Base-by-base conservation (phyloP, 1,140 invertebrate species). In the Hyles vespertilio region DNA sequence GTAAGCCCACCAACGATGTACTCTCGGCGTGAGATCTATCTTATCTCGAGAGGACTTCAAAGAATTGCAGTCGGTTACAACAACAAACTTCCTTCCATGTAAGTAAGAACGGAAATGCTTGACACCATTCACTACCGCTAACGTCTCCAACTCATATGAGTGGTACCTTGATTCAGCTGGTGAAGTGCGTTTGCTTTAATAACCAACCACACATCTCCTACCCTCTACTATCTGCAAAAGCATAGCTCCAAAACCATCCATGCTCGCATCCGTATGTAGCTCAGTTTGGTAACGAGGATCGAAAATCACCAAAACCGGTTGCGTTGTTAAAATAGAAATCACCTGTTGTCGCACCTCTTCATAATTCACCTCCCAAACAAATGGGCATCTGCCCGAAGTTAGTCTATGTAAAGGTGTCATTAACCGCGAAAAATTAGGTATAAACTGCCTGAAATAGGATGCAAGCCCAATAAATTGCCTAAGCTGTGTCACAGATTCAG, bases 21-120 rank as follows among this genome's bases (percentile, higher is more conserved):
- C 78, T 32, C 79, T 51, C 0, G 83, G 79, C 0, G 70, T 72
- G 43, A 88, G 43, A 5, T 74, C 65, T 4, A 45, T 32, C 50
- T 70, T 70, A 36, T 48, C 49, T 43, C 49, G 50, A 3, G 69
- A 65, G 8, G 69, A 48, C 43, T 69, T 65, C 1, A 74, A 44
- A 0, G 63, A 55, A 45, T 68, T 69, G 40, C 72, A 63, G 63
- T 70, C 71, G 59, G 81, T 59, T 72, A 70, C 45, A 50, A 88
- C 61, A 32, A 53, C 54, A 63, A 80, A 79, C 11, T 61, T 67
- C n/a, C 63, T 56, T 5, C 69, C 77, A 34, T 73, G 62, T 9
- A 88, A 50, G 59, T 82, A 82, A 11, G 75, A 67, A 57, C 74
- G 59, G 63, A 87, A 86, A 64, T 83, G 72, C 43, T 72, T 76